These are phyloP conservation scores for Malaclemys terrapin DNA, from an alignment of 2,113 vertebrate genomes.

Conservation along the genomic window DNA sequence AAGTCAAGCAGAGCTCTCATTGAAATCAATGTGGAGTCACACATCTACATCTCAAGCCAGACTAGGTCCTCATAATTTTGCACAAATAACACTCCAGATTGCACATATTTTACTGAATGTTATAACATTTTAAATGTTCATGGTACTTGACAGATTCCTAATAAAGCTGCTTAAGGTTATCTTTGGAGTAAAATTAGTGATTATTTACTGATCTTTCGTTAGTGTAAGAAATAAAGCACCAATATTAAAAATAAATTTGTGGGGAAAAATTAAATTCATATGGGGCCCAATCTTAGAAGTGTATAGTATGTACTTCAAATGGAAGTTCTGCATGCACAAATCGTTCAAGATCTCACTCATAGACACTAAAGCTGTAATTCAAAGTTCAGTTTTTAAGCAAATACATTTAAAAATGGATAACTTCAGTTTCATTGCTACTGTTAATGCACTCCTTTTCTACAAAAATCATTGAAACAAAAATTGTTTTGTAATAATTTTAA, in stretches of 20 bases:
- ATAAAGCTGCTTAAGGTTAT: background rate
- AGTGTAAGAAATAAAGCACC: slow-evolving; percentile 4
- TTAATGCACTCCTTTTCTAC: background rate
- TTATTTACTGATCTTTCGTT: slow-evolving; percentile 18
- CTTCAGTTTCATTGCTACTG: background rate
- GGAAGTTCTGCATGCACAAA: background rate
- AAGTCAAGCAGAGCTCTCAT: background rate
- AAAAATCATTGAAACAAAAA: background rate
- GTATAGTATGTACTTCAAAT: background rate
- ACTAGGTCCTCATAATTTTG: slow-evolving; percentile 34
- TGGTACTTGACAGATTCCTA: slow-evolving; percentile 8
- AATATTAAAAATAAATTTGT: background rate
- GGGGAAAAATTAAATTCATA: slow-evolving; percentile 8
- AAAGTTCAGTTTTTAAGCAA: background rate
- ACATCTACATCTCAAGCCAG: slow-evolving; percentile 4
- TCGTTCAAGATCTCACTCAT: background rate
- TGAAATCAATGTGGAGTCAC: slow-evolving; percentile 24
- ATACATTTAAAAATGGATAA: background rate
- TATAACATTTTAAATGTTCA: background rate
- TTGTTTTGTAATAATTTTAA: background rate
- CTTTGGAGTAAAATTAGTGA: slow-evolving; percentile 15
- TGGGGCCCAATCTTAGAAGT: background rate
- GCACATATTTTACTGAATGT: slow-evolving; percentile 11
- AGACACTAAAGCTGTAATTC: background rate
- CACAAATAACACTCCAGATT: slow-evolving; percentile 46